Evolutionary conservation across 2,797 vertebrate genomes (phyloP), one percentile per base, ranked within the genome.

Genomic region (Eupleurogrammus muticus): DNA sequence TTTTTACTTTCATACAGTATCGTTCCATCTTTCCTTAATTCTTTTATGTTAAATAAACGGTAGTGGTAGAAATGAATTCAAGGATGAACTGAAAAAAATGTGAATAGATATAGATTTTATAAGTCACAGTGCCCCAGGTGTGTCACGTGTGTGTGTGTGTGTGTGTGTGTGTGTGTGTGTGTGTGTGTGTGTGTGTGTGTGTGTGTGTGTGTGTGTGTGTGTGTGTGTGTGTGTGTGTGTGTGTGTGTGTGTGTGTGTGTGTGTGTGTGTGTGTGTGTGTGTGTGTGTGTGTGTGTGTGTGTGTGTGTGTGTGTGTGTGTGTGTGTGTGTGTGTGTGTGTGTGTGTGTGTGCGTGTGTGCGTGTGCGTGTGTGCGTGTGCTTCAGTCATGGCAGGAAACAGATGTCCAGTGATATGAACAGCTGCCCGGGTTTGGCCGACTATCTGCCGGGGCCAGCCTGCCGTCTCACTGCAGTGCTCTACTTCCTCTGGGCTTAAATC

Each of bases 401-500:
- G 93, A 94, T 94, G 91, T 90, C 83, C 73, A 59, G 78, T 81
- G 91, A 92, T 93, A 91, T 77, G 66, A 77, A 54, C 4, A 42
- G 72, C 77, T 86, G 76, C 76, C 64, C 79, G 54, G 74, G 75
- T 85, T 86, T 78, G 77, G 40, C 61, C 52, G 81, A 74, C 86
- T 92, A 93, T 93, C 93, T 91, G 89, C 73, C 40, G 3, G 6
- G 72, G 47, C 73, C 92, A 93, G 90, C 79, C 85, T 81, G 88
- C 77, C 23, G 83, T 87, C 89, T 89, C 73, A 63, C 77, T 66
- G 72, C 73, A 66, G 59, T 20, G 50, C 79, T 81, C 73, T 24
- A 64, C 84, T 93, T 94, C 93, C 93, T 94, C 90, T 89, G 76
- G 79, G 68, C 69, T 88, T 92, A 90, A 93, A 91, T 86, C 89